Percentiles rank a stretch among this genome's conserved stretches.
These are phyloP conservation scores for Pocillopora damicornis DNA, from an alignment of 64 coral and sea anemone genomes.

Conservation along the genomic window DNA sequence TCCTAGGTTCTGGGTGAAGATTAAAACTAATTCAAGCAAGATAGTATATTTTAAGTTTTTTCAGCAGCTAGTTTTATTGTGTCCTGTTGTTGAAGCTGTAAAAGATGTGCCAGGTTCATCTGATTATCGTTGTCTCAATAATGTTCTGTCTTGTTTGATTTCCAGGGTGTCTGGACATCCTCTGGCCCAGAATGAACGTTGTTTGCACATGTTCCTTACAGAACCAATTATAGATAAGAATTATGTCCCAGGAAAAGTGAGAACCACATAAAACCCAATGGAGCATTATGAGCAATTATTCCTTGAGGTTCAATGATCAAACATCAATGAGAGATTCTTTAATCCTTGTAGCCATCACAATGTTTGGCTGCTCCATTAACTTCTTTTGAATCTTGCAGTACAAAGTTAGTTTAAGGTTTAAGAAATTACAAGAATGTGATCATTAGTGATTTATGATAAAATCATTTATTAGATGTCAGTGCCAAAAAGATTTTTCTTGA, in stretches of 20 bases:
- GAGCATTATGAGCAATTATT: neutral
- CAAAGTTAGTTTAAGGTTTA: neutral
- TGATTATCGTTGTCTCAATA: too few relatives aligned
- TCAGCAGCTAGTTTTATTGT: too few relatives aligned
- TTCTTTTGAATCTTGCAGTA: neutral
- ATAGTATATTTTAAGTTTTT: too few relatives aligned
- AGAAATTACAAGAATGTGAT: neutral
- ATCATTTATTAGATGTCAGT: neutral
- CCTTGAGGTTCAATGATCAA: neutral
- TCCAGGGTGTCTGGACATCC: constrained; percentile 93
- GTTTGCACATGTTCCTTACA: constrained; percentile 95
- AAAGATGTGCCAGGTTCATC: too few relatives aligned
- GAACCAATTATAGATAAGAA: constrained; percentile 97
- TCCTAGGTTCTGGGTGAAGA: too few relatives aligned
- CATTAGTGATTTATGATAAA: neutral
- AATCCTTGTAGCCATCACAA: neutral
- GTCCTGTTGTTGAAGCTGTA: too few relatives aligned
- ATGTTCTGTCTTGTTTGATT: neutral
- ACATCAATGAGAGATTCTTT: neutral
- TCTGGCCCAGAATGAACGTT: constrained; percentile 93
- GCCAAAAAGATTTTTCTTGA: neutral
- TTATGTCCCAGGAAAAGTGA: constrained; percentile 97
- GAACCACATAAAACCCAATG: constrained; percentile 41
- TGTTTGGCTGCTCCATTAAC: neutral
- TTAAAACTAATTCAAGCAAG: too few relatives aligned